Evolutionary conservation across 2,797 vertebrate genomes (phyloP), one percentile per base, ranked within the genome.

Genomic region (Galaxias olidus): DNA sequence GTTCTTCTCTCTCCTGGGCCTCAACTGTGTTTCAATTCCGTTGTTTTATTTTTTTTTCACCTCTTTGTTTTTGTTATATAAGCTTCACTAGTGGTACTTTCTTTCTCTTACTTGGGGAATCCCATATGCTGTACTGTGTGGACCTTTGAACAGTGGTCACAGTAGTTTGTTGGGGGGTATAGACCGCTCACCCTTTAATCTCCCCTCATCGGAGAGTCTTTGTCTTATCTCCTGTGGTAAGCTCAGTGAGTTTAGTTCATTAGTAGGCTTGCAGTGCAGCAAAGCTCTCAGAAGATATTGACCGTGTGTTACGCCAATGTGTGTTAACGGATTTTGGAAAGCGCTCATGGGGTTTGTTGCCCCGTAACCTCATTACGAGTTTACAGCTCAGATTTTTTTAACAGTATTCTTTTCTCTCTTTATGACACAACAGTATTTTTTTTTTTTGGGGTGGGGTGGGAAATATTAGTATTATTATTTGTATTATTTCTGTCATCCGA

Each of bases 351-450:
- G 52, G 55, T 49, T 30, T 30, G 30, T 30, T 30, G 30, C 30
- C 30, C 30, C 30, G 43, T n/a, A 61, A 57, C 13, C 15, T 41
- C 1, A 63, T 74, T 70, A 56, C 4, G 53, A 3, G 14, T 63
- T 70, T 59, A 65, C 58, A 57, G 61, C 69, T 74, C 20, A 12
- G 19, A 71, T 20, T 44, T 80, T 75, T 74, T 64, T 65, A 65
- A 73, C 75, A 81, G 75, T 81, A 79, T 88, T 88, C 86, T 82
- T 70, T 56, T 30, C 63, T 59, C 49, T 59, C 44, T 55, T 14
- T 65, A 66, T 68, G 42, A 71, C 19, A 65, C 15, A 56, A 4
- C 56, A 66, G 56, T 71, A 56, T 84, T 71, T 56, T 65, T 48
- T 80, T 67, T 45, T 19, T 59, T 44, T 58, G 8, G 8, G 19